phyloP scores from a whole-genome alignment of 1,140 invertebrate genomes.

The Lepidurus couesii region DNA sequence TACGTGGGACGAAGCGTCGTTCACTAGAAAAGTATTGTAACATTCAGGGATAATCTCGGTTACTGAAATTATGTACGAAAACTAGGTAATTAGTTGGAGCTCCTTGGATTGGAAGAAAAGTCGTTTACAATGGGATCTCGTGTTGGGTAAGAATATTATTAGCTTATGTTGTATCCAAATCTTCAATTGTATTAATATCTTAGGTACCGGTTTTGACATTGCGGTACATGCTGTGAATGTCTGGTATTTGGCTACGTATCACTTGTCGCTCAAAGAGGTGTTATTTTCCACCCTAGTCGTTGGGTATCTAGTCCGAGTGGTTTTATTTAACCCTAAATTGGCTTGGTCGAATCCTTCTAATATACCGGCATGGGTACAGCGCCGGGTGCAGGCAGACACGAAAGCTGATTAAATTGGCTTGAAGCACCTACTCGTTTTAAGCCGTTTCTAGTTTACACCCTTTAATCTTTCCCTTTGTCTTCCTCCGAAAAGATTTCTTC shows the following conservation, averaged over 20 bases:
- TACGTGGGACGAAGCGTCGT: constrained; percentile 29
- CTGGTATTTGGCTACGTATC: background rate
- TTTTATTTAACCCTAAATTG: constrained; percentile 30
- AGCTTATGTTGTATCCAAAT: background rate
- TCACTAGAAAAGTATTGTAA: constrained; percentile 28
- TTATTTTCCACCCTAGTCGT: constrained; percentile 8
- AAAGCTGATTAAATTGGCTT: background rate
- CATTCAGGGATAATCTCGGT: background rate
- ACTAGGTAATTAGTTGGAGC: constrained; percentile 31
- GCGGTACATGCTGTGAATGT: constrained; percentile 23
- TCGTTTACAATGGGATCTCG: constrained; percentile 26
- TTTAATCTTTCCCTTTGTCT: background rate
- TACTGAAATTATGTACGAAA: background rate
- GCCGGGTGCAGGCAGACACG: constrained; percentile 26
- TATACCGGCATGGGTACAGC: constrained; percentile 32
- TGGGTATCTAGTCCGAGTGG: background rate
- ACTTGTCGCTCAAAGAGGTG: constrained; percentile 6
- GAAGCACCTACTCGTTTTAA: background rate
- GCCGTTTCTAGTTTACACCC: background rate
- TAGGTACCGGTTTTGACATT: constrained; percentile 31
- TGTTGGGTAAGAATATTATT: constrained; percentile 31
- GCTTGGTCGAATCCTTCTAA: constrained; percentile 32
- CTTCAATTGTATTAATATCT: background rate
- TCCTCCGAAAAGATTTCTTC: background rate
- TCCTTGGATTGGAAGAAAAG: constrained; percentile 33